Base-by-base conservation (phyloP, 2,888 invertebrate genomes). In the Sphinx pinastri region DNA sequence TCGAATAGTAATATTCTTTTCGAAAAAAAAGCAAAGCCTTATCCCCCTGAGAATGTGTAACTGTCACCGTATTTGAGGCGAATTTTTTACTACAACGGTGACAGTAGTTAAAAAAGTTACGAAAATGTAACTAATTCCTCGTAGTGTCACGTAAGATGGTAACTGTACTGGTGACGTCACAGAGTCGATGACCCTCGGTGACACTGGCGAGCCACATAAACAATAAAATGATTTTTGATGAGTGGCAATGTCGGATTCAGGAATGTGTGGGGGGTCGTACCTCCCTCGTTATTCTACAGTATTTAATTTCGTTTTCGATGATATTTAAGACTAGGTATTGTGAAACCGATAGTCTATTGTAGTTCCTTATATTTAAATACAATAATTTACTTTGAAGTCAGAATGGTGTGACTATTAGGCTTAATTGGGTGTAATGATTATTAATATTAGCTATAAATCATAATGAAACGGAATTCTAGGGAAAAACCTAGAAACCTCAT, bases 161-260 rank as follows among this genome's bases (percentile, higher is more conserved):
- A 69, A 69, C 69, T 60, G 69, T 69, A 69, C 60, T 60, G 25
- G 63, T 69, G 69, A 69, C 69, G 69, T 69, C 52, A 69, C 52
- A 19, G 19, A 63, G 69, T 69, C 69, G 54, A 63, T 69, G 69
- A 63, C 69, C 63, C 63, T 63, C 63, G 16, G 63, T 63, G 63
- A 63, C 63, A 63, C 63, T 19, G 63, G 13, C 45, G 47, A 31
- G 19, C 63, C 63, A 63, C 63, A 63, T 63, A 63, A 63, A 63
- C 63, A 63, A 63, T 63, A 63, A 63, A 63, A 49, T 63, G 63
- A 63, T 63, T 63, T 63, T 63, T 63, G 63, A 63, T 49, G 63
- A 63, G 47, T 63, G 19, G 63, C 11, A 7, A 19, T 16, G 7
- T 7, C 63, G 63, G 49, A 49, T 7, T 63, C 49, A 13, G 63